Conservation (phyloP, 1,140 invertebrate genomes). For the Papilio dardanus region DNA sequence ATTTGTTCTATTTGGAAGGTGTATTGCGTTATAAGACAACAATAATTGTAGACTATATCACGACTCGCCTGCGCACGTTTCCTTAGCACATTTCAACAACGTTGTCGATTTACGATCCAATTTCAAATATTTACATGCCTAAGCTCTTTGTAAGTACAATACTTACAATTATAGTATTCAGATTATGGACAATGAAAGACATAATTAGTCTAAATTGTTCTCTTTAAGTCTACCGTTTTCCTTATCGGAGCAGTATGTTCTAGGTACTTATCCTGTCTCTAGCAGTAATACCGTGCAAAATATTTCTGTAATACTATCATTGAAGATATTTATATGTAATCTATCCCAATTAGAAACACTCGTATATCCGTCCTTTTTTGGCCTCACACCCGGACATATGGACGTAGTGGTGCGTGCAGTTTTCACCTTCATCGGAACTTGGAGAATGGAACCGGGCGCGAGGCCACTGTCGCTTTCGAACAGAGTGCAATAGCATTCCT, state of each 20-base stretch:
- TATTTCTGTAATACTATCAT: no score
- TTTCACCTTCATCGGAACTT: slow-evolving; percentile 49
- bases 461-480: slow-evolving; percentile 63
- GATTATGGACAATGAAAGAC: neutral
- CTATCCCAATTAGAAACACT: neutral
- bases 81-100: neutral
- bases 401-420: slow-evolving; percentile 26
- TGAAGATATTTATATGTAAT: neutral
- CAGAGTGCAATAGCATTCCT: neutral
- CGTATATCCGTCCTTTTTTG: neutral
- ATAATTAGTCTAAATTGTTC: no score
- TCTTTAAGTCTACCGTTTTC: no score
- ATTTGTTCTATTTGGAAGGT: slow-evolving; percentile 11
- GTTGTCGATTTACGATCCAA: neutral
- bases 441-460: slow-evolving; percentile 43
- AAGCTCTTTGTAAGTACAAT: neutral
- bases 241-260: no score
- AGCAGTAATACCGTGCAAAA: no score
- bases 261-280: no score
- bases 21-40: slow-evolving; percentile 15
- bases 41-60: slow-evolving; percentile 1
- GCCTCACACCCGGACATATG: neutral
- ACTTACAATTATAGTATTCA: neutral
- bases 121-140: neutral
- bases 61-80: slow-evolving; percentile 7